phyloP scores from a whole-genome alignment of 35 echinoderm and acorn worm species.

The Lytechinus variegatus region DNA sequence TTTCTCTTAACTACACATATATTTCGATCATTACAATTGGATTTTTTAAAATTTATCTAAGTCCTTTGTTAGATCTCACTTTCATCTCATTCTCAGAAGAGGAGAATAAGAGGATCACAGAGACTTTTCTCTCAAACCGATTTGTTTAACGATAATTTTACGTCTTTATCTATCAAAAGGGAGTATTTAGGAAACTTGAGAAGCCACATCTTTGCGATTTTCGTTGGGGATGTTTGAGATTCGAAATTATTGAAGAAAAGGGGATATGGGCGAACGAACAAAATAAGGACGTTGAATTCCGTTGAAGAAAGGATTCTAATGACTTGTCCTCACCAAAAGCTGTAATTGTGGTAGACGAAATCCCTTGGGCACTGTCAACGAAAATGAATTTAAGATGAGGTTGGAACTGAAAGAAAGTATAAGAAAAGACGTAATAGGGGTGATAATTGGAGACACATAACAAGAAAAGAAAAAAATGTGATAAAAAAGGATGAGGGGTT shows the following conservation, averaged over 20 bases:
- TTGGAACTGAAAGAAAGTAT: background rate
- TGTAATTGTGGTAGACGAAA: background rate
- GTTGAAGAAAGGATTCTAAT: background rate
- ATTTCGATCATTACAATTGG: too few relatives aligned
- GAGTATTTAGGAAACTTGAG: background rate
- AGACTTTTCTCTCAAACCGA: background rate
- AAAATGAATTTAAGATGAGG: background rate
- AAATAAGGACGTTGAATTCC: slow-evolving; percentile 12
- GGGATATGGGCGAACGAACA: background rate
- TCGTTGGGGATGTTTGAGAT: background rate
- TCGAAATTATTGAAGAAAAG: background rate
- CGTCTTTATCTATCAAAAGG: background rate
- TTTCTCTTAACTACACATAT: too few relatives aligned
- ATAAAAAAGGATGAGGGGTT: background rate
- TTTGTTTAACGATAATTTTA: slow-evolving; percentile 6
- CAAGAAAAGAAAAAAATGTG: background rate
- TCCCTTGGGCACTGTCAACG: background rate
- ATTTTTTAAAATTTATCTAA: background rate
- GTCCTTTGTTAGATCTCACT: background rate
- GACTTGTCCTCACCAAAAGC: background rate
- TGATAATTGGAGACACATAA: background rate
- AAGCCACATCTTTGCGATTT: background rate
- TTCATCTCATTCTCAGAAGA: background rate
- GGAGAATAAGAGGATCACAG: background rate
- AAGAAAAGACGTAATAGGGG: background rate